Conservation (phyloP, 1,140 invertebrate genomes). For the Drosophila mojavensis region DNA sequence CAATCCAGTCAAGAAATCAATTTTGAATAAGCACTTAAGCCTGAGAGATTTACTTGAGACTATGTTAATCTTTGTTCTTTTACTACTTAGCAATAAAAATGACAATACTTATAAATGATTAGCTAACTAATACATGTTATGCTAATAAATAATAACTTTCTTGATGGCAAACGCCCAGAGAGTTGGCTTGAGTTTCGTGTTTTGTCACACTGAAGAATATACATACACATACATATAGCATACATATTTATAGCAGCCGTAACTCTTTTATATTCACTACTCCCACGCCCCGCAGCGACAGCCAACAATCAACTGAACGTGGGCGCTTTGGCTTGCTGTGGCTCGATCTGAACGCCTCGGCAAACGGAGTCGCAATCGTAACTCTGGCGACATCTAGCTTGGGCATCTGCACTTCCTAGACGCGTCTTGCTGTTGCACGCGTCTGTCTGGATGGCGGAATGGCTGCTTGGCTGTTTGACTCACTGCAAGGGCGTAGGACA, state of each 20-base stretch:
- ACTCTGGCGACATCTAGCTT: constrained; percentile 37
- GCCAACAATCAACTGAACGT: constrained; percentile 7
- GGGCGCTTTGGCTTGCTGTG: constrained; percentile 29
- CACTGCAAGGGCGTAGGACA: constrained; percentile 47
- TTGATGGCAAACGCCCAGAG: constrained; percentile 16
- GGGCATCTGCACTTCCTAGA: constrained; percentile 34
- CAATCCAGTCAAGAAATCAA: too few species aligned
- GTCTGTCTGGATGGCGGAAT: not conserved
- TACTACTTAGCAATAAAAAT: too few species aligned
- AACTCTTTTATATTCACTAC: constrained; percentile 17
- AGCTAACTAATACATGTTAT: not conserved
- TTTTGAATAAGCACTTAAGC: too few species aligned
- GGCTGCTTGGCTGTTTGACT: not conserved
- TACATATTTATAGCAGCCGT: constrained; percentile 11
- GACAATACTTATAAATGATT: too few species aligned
- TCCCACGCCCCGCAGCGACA: constrained; percentile 19
- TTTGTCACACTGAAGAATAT: constrained; percentile 3
- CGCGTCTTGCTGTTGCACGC: constrained; percentile 13
- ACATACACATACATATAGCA: not conserved
- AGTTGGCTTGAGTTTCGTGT: constrained; percentile 6
- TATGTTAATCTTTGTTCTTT: too few species aligned
- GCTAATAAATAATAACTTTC: constrained; percentile 2
- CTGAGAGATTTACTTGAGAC: too few species aligned
- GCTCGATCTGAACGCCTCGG: constrained; percentile 38
- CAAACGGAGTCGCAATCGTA: constrained; percentile 24